Percentiles rank a stretch among this genome's conserved stretches.
Evolutionary conservation across 2,888 invertebrate species (phyloP).

Genomic region (Brachypterus glaber): DNA sequence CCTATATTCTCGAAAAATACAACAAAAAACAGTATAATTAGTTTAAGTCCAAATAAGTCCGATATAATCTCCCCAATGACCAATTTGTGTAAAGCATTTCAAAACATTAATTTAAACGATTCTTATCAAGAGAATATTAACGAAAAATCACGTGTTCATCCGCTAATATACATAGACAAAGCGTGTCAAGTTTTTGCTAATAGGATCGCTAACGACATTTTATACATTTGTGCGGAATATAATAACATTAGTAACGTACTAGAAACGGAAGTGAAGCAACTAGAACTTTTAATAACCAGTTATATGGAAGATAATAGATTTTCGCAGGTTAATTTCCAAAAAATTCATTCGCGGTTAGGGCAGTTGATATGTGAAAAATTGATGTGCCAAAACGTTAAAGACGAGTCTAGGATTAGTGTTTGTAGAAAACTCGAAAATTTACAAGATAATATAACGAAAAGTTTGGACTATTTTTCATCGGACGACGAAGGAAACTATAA

Average conservation of each 20-base stretch:
- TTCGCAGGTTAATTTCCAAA: constrained; percentile 48
- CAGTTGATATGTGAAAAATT: constrained; percentile 53
- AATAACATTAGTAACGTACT: constrained; percentile 44
- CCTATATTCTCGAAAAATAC: not conserved
- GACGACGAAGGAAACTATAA: constrained; percentile 42
- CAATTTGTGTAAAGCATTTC: constrained; percentile 50
- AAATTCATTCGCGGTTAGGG: constrained; percentile 57
- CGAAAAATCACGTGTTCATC: constrained; percentile 26
- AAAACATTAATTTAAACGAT: constrained; percentile 45
- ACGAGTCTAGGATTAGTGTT: constrained; percentile 17
- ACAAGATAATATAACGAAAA: constrained; percentile 27
- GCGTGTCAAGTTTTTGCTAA: constrained; percentile 59
- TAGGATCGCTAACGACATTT: constrained; percentile 55
- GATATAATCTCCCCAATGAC: too few relatives aligned
- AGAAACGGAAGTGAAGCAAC: constrained; percentile 58
- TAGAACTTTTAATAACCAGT: constrained; percentile 57
- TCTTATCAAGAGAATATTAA: constrained; percentile 24
- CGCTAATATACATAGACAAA: constrained; percentile 51
- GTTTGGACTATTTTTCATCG: constrained; percentile 47
- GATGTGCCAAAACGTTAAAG: constrained; percentile 33
- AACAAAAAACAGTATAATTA: not conserved
- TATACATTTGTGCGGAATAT: constrained; percentile 39
- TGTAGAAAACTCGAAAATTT: constrained; percentile 21
- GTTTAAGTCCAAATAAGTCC: constrained; percentile 32
- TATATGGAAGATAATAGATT: constrained; percentile 62